These are phyloP conservation scores for Tricholaema leucomelas DNA, from an alignment of 2,113 vertebrate genomes.

Conservation along the genomic window DNA sequence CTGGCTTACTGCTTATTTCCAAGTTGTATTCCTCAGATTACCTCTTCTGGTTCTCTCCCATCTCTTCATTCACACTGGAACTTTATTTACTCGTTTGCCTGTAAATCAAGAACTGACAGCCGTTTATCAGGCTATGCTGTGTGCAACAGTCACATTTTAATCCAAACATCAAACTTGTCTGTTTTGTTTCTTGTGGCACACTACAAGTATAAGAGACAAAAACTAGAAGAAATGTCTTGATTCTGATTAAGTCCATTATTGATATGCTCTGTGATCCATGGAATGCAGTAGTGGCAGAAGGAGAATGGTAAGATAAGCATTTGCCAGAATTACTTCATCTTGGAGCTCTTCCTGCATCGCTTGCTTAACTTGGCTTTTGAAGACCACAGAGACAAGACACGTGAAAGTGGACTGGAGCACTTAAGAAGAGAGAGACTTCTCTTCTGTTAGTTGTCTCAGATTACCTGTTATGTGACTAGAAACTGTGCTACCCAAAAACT, in stretches of 20 bases:
- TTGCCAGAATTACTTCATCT: constrained; percentile 19
- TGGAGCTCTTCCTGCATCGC: constrained; percentile 25
- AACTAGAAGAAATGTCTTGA: constrained; percentile 18
- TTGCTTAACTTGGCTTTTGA: background rate
- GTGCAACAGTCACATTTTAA: background rate
- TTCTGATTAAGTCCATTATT: constrained; percentile 38
- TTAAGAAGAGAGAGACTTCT: background rate
- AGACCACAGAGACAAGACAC: background rate
- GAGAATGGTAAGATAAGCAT: constrained; percentile 6
- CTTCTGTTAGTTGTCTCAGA: background rate
- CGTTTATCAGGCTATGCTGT: background rate
- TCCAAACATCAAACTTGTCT: background rate
- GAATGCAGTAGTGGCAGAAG: background rate
- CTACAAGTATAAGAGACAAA: background rate
- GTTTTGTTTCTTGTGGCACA: background rate
- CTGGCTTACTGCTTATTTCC: background rate
- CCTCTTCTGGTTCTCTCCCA: background rate
- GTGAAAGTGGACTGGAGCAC: background rate
- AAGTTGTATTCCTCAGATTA: background rate
- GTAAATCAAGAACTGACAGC: background rate
- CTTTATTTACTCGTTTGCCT: background rate
- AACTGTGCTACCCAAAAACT: background rate
- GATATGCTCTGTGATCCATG: constrained; percentile 48
- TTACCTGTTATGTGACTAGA: background rate
- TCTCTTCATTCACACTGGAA: background rate